phyloP scores from a whole-genome alignment of 2,888 invertebrate genomes.

The Ganaspis brasiliensis region DNA sequence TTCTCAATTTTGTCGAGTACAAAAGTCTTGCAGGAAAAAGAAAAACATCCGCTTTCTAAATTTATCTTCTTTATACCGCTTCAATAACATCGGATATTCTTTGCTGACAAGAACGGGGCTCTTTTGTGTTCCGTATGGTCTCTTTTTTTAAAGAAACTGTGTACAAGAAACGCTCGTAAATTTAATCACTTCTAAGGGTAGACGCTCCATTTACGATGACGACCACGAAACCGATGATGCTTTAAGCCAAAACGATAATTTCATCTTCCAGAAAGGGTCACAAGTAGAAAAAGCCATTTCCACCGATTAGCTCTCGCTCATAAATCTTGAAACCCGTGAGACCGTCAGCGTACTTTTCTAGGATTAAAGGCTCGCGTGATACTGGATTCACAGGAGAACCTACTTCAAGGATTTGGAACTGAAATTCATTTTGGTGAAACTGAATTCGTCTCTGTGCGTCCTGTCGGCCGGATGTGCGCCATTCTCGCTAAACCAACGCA shows the following conservation, averaged over 20 bases:
- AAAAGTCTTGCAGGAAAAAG: conserved; percentile 11
- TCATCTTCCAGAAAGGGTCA: conserved; percentile 20
- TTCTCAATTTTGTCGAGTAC: not conserved
- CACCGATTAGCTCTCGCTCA: conserved; percentile 35
- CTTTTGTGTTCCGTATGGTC: conserved; percentile 2
- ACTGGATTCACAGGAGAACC: not conserved
- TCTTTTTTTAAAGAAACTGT: conserved; percentile 8
- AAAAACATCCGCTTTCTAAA: conserved; percentile 7
- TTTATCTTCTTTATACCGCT: conserved; percentile 31
- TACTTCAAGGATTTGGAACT: conserved; percentile 2
- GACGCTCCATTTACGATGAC: conserved; percentile 36
- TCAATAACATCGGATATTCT: conserved; percentile 34
- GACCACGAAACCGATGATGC: conserved; percentile 31
- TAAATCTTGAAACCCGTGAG: conserved; percentile 28
- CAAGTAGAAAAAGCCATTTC: conserved; percentile 31
- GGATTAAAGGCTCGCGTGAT: conserved; percentile 26
- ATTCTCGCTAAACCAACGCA: conserved; percentile 4
- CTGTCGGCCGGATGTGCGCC: not conserved
- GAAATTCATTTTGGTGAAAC: not conserved
- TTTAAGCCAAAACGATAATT: conserved; percentile 36
- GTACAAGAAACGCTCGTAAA: conserved; percentile 32
- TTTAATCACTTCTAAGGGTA: conserved; percentile 32
- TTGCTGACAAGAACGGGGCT: not conserved
- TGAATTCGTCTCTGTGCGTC: not conserved
- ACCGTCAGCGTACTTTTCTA: conserved; percentile 18